Evolutionary conservation across 2,797 vertebrate species (phyloP).

Genomic region (Glossophaga mutica): DNA sequence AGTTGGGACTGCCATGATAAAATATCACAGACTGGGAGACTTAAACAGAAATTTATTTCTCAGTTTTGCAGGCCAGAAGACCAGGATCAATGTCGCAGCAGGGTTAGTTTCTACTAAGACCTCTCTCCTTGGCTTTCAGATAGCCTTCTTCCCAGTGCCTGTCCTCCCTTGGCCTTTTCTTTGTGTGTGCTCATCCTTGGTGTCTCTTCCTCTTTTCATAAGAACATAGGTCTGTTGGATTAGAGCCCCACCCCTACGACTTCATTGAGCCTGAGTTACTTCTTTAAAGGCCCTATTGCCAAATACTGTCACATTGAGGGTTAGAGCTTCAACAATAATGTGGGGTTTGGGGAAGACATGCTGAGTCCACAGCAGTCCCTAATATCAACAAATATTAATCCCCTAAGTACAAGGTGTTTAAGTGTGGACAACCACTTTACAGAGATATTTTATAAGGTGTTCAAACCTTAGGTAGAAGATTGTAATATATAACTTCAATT

Average conservation of each 20-base stretch:
- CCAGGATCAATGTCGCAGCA: not conserved
- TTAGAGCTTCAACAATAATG: not conserved
- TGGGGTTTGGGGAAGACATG: not conserved
- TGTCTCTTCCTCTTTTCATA: not conserved
- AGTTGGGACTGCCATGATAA: not conserved
- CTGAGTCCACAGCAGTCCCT: not conserved
- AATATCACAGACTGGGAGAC: not conserved
- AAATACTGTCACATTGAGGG: not conserved
- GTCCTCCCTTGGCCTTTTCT: not conserved
- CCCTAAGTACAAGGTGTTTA: not conserved
- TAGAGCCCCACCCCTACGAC: not conserved
- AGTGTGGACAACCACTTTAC: not conserved
- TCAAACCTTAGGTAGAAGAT: not conserved
- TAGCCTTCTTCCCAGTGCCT: not conserved
- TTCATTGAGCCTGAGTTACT: not conserved
- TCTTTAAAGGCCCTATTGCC: not conserved
- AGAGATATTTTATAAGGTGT: not conserved
- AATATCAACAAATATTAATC: not conserved
- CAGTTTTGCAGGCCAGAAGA: not conserved
- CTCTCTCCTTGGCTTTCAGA: not conserved
- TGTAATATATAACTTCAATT: slow-evolving; percentile 43
- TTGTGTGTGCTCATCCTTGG: not conserved
- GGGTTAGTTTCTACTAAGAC: not conserved
- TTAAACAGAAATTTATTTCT: slow-evolving; percentile 15
- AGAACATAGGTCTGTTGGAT: not conserved